Conservation (phyloP, 2,797 vertebrate species). For the Dendrocincla tyrannina region DNA sequence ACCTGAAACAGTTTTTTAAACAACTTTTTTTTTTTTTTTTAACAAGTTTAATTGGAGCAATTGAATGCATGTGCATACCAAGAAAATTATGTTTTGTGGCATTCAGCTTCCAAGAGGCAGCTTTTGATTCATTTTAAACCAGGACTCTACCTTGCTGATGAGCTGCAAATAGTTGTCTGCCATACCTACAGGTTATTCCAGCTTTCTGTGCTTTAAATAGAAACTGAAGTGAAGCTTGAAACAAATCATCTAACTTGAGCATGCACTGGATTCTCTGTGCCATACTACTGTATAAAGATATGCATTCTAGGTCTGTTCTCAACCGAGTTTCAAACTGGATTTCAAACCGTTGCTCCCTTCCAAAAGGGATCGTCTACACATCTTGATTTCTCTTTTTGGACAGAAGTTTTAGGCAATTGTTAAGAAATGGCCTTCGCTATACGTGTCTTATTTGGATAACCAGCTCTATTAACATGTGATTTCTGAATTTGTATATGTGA, state of each 20-base stretch:
- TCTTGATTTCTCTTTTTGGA: not conserved
- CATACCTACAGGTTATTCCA: not conserved
- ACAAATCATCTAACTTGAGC: not conserved
- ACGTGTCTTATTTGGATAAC: not conserved
- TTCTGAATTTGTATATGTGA: not conserved
- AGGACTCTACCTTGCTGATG: not conserved
- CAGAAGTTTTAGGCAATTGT: not conserved
- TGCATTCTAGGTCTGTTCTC: not conserved
- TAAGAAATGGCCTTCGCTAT: not conserved
- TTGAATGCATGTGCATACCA: not conserved
- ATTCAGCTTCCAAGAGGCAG: not conserved
- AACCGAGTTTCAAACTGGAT: not conserved
- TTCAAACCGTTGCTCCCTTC: not conserved
- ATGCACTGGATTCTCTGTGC: not conserved
- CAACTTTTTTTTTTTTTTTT: not conserved
- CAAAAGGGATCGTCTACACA: not conserved
- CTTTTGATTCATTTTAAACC: not conserved
- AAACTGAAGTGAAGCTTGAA: not conserved
- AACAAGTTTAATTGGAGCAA: not conserved
- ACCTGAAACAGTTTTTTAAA: not conserved
- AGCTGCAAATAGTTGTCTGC: not conserved
- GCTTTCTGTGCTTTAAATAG: conserved; percentile 8
- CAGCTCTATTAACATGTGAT: not conserved
- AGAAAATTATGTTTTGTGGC: not conserved
- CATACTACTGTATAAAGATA: not conserved